These are phyloP conservation scores for Phortica okadai DNA, from an alignment of 2,888 invertebrate genomes.

Conservation along the genomic window DNA sequence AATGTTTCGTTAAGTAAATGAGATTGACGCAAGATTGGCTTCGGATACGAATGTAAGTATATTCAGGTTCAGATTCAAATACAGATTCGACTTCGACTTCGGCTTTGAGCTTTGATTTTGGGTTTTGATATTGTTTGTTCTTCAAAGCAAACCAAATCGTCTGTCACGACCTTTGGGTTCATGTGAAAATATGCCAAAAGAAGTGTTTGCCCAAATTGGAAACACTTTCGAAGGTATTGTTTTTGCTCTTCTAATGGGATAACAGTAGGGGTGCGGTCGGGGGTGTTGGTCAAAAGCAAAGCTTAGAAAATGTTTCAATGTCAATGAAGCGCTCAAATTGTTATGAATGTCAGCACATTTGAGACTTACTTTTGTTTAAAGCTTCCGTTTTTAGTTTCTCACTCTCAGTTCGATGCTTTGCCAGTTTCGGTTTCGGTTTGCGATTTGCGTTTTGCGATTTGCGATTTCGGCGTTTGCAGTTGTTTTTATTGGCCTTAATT, in stretches of 20 bases:
- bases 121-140: neutral
- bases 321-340: too few species aligned
- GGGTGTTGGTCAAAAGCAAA: too few species aligned
- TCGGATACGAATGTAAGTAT: neutral
- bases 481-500: neutral
- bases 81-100: too few species aligned
- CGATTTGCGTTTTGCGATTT: too few species aligned
- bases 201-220: neutral
- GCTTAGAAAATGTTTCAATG: neutral
- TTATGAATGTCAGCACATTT: too few species aligned
- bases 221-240: neutral
- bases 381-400: neutral
- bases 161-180: slow-evolving; percentile 9
- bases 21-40: neutral
- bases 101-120: neutral
- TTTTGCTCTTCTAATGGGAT: neutral
- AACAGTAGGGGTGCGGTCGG: too few species aligned
- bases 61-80: too few species aligned
- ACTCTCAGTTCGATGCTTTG: slow-evolving; percentile 17
- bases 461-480: neutral
- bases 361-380: neutral
- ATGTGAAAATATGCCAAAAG: neutral
- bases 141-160: neutral
- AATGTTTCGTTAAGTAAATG: too few species aligned
- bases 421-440: neutral